phyloP scores from a whole-genome alignment of 2,888 invertebrate species.

The Apeira syringaria region DNA sequence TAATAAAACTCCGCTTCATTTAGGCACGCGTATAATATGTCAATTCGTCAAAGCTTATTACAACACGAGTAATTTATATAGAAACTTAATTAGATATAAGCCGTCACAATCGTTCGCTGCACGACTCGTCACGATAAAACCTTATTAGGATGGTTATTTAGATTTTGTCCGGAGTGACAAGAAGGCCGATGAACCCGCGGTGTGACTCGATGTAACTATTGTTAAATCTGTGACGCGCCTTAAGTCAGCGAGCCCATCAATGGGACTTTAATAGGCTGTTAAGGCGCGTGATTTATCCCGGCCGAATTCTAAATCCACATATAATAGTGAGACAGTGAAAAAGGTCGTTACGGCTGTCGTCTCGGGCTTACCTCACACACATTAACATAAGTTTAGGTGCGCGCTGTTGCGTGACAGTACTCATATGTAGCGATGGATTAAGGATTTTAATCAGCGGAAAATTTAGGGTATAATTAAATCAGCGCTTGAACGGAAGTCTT shows the following conservation, averaged over 20 bases:
- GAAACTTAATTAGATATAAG: neutral
- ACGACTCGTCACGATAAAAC: slow-evolving; percentile 2
- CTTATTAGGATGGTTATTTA: neutral
- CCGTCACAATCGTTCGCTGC: neutral
- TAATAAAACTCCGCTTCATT: too few relatives aligned
- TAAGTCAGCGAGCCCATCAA: slow-evolving; percentile 15
- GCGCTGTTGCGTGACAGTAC: too few relatives aligned
- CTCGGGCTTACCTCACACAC: too few relatives aligned
- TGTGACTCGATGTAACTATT: neutral
- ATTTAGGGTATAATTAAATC: too few relatives aligned
- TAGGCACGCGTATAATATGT: too few relatives aligned
- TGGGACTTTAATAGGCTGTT: slow-evolving; percentile 24
- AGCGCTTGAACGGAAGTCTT: too few relatives aligned
- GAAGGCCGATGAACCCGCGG: neutral
- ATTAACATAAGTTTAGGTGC: too few relatives aligned
- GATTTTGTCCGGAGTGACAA: neutral
- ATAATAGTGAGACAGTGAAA: neutral
- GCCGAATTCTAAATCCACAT: slow-evolving; percentile 12
- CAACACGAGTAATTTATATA: neutral
- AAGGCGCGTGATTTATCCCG: slow-evolving; percentile 22
- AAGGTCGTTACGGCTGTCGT: neutral
- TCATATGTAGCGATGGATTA: too few relatives aligned
- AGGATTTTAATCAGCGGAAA: too few relatives aligned
- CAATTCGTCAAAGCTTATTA: slow-evolving; percentile 1
- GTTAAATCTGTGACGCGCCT: slow-evolving; percentile 11